phyloP scores from a whole-genome alignment of 1,140 invertebrate genomes.

The Macrobrachium rosenbergii region DNA sequence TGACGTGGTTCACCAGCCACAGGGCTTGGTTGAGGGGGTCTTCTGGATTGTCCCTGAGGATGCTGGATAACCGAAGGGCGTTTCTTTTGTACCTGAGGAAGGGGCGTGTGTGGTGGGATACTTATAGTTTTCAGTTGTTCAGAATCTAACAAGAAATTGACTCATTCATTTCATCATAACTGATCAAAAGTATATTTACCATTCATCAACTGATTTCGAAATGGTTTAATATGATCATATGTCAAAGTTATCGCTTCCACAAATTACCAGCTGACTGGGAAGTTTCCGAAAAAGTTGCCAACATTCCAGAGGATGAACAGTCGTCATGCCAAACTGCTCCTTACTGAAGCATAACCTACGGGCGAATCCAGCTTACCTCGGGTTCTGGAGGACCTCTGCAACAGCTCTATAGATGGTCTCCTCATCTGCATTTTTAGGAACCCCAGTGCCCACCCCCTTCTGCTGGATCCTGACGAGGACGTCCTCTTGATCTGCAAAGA shows the following conservation, averaged over 20 bases:
- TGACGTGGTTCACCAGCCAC: constrained; percentile 64
- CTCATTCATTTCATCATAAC: too few species aligned
- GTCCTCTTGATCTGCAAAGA: constrained; percentile 70
- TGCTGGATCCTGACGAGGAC: constrained; percentile 68
- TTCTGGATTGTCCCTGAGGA: constrained; percentile 31
- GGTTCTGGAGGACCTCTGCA: constrained; percentile 66
- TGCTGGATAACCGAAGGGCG: constrained; percentile 31
- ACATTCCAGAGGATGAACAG: too few species aligned
- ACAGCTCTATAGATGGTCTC: constrained; percentile 67
- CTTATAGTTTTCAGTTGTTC: background rate
- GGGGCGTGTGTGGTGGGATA: background rate
- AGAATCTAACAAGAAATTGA: too few species aligned
- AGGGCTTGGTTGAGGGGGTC: constrained; percentile 52
- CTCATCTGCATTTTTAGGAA: constrained; percentile 67
- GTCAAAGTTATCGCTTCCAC: too few species aligned
- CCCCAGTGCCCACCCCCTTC: constrained; percentile 68
- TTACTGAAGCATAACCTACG: background rate
- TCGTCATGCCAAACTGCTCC: too few species aligned
- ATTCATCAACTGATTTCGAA: too few species aligned
- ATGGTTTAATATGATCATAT: too few species aligned
- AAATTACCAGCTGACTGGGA: too few species aligned
- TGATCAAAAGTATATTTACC: too few species aligned
- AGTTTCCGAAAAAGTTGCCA: too few species aligned
- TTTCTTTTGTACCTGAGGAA: constrained; percentile 54
- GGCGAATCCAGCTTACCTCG: constrained; percentile 55